These are phyloP conservation scores for Aporophyla lueneburgensis DNA, from an alignment of 2,888 invertebrate species.

Conservation along the genomic window DNA sequence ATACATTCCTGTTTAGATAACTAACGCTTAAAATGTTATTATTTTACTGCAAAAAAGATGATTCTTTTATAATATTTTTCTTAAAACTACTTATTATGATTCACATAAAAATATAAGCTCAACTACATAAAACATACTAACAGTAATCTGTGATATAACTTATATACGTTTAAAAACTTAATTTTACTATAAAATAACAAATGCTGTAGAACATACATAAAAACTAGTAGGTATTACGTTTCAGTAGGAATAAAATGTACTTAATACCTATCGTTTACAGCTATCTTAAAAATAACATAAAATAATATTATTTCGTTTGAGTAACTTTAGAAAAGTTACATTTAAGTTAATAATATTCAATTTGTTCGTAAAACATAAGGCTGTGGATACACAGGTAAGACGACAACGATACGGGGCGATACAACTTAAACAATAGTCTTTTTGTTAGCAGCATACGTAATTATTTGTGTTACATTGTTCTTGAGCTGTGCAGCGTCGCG, in stretches of 20 bases:
- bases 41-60: neutral
- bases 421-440: constrained; percentile 32
- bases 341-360: constrained; percentile 30
- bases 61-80: neutral
- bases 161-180: neutral
- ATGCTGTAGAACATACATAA: neutral
- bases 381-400: constrained; percentile 3
- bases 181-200: constrained; percentile 25
- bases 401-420: constrained; percentile 10
- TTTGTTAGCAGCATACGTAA: constrained; percentile 34
- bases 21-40: constrained; percentile 17
- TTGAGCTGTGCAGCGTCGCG: constrained; percentile 28
- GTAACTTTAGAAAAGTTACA: constrained; percentile 21
- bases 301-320: constrained; percentile 26
- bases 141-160: neutral
- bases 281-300: constrained; percentile 27
- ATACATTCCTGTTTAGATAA: constrained; percentile 19
- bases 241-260: constrained; percentile 32
- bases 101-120: neutral
- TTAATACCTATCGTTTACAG: constrained; percentile 3
- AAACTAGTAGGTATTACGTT: constrained; percentile 33
- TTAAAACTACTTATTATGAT: constrained; percentile 12
- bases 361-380: constrained; percentile 14
- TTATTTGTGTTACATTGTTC: constrained; percentile 46
- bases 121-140: constrained; percentile 17